Base-by-base conservation (phyloP, 2,888 invertebrate species). In the Fragum fragum region DNA sequence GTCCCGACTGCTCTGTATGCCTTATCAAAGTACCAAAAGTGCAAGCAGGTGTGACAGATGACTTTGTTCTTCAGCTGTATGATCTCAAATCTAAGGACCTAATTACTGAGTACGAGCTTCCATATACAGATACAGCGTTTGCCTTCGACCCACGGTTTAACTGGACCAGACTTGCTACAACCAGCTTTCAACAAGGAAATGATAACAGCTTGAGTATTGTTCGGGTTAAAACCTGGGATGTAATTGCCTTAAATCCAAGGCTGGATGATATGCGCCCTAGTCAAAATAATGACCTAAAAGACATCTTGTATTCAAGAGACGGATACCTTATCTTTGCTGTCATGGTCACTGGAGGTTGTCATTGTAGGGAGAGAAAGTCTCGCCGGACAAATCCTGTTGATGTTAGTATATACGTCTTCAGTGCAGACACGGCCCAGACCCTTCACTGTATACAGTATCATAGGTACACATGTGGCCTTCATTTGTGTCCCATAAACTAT, bases 371-470 rank as follows among this genome's bases (percentile, higher is more conserved):
- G 75, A 91, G 91, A 79, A 92, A 92, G 68, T 90, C 92, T 7
- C 87, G 93, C n/a, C 88, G 92, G 57, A 91, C 88, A 76, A 92
- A 92, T 21, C 93, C 94, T 5, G 88, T 93, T 36, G 91, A 92
- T 81, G 90, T 93, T 73, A 92, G 92, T 74, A 90, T 94, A 39
- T 94, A 93, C 75, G 91, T 94, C 18, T 93, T 94, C 80, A 90
- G 90, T 81, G 91, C 91, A 1, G 93, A 94, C 79, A 92, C 91
- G 7, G 89, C 91, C 9, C 90, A 92, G 66, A 93, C 93, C 0
- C 84, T 94, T 21, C 93, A 93, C 85, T 94, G 94, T 81, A 91
- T 94, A 16, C 93, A 93, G 87, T 94, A 93, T 86, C 92, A 92
- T 71, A 89, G 94, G 11, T 94, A 92, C 83, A 91, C 93, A 6